Conservation (phyloP, 1,140 invertebrate species). For the Sarcophaga peregrina region DNA sequence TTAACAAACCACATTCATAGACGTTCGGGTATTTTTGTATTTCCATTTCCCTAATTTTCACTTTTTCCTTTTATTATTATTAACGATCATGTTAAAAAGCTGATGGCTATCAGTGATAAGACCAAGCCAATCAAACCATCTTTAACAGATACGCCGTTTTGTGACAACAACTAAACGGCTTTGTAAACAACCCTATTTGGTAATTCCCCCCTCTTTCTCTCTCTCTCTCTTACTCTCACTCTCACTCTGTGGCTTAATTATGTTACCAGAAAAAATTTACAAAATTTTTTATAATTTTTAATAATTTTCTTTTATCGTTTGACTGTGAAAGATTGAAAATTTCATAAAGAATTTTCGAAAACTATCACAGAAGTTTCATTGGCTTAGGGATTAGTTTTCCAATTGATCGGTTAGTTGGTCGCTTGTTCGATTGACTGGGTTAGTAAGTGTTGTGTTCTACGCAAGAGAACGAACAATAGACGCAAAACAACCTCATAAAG, state of each 20-base stretch:
- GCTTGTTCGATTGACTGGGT: neutral
- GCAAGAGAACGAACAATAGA: conserved; percentile 29
- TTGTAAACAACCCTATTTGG: neutral
- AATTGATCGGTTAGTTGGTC: neutral
- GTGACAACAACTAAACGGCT: neutral
- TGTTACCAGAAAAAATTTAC: too few species aligned
- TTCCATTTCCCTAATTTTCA: conserved; percentile 7
- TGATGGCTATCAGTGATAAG: conserved; percentile 33
- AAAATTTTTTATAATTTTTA: neutral
- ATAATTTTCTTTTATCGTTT: neutral
- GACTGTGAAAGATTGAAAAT: neutral
- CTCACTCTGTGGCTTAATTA: too few species aligned
- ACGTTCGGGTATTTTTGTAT: too few species aligned
- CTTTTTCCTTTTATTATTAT: neutral
- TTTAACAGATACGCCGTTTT: conserved; percentile 18
- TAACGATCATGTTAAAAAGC: neutral
- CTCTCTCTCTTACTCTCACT: too few species aligned
- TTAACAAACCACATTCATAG: too few species aligned
- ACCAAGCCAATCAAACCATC: conserved; percentile 23
- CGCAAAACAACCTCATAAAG: conserved; percentile 32
- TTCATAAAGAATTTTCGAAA: neutral
- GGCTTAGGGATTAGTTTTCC: too few species aligned
- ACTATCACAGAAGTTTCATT: too few species aligned
- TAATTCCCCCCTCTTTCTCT: too few species aligned
- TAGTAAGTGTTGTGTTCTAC: conserved; percentile 17